Evolutionary conservation across 1,140 invertebrate genomes (phyloP).

Genomic region (Lordiphosa clarofinis): DNA sequence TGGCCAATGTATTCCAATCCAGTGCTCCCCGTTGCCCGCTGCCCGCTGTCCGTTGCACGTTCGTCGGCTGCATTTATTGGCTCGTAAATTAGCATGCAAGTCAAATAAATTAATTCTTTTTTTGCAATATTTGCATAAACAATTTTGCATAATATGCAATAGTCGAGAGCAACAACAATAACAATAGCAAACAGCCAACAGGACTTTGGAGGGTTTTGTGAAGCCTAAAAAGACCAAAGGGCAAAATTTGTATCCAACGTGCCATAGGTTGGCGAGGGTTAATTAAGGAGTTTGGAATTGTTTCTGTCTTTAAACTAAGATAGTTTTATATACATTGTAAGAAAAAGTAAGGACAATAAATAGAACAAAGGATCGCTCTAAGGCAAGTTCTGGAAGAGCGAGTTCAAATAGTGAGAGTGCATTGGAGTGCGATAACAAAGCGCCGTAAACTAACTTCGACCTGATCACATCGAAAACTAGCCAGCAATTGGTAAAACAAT

Average conservation of each 20-base stretch:
- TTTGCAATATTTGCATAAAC: slow-evolving; percentile 76
- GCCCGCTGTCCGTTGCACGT: slow-evolving; percentile 15
- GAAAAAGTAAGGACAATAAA: no score
- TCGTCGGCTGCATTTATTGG: slow-evolving; percentile 60
- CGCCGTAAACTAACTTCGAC: no score
- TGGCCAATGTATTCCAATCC: slow-evolving; percentile 27
- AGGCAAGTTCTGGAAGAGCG: no score
- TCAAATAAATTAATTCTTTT: slow-evolving; percentile 77
- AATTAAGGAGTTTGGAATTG: neutral
- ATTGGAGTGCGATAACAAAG: no score
- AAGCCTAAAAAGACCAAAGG: slow-evolving; percentile 40
- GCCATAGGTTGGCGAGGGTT: slow-evolving; percentile 16
- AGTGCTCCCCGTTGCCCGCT: neutral
- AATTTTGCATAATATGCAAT: slow-evolving; percentile 77
- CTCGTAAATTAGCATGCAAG: slow-evolving; percentile 76
- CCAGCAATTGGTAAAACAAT: no score
- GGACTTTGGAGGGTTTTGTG: slow-evolving; percentile 34
- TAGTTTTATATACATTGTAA: no score
- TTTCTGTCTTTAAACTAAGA: no score
- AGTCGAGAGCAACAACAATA: slow-evolving; percentile 32
- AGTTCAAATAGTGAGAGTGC: no score
- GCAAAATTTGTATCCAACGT: slow-evolving; percentile 22
- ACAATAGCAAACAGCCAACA: slow-evolving; percentile 42
- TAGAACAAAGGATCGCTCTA: no score
- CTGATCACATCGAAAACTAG: no score